Base-by-base conservation (phyloP, 2,113 vertebrate genomes). In the Lichenostomus cassidix region DNA sequence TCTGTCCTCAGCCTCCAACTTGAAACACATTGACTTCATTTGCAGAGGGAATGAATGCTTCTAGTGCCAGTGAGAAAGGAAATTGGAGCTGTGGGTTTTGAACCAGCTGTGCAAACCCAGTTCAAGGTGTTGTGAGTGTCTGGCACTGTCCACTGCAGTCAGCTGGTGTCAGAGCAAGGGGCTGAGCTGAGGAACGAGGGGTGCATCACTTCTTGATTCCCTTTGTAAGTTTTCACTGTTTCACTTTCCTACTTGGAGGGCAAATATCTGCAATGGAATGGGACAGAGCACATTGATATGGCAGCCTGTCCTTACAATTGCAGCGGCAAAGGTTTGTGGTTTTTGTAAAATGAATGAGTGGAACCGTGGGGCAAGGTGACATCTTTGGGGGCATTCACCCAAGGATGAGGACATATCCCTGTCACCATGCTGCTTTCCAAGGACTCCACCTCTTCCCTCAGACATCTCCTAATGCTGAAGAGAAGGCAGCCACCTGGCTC, bases 21-120 rank as follows among this genome's bases (percentile, higher is more conserved):
- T 95, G 63, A 90, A 95, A 83, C 67, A 63, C 68, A 6, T 64
- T 92, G 85, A 52, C 79, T 93, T 91, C 56, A 41, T 96, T 97
- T 94, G 81, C 85, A 24, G 90, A 80, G 28, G 63, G 85, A 79
- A 63, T 63, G 63, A 94, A 59, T 52, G 59, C 29, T 83, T 69
- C 68, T 22, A 49, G 70, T 41, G 39, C 63, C 29, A 37, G 85
- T 64, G 28, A 83, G 73, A 37, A 63, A 74, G 81, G 88, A 90
- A 91, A 85, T 81, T 41, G 46, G 90, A 78, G 55, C 85, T 65
- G 71, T 11, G 62, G 85, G 92, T 44, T 4, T 4, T 47, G 82
- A 83, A 37, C 35, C 87, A 95, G 62, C 87, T 86, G 91, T 91
- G 79, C 75, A 95, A 87, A 73, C 46, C 69, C 81, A 33, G 65